Evolutionary conservation across 2,888 invertebrate genomes (phyloP).

Genomic region (Acanthosoma haemorrhoidale): DNA sequence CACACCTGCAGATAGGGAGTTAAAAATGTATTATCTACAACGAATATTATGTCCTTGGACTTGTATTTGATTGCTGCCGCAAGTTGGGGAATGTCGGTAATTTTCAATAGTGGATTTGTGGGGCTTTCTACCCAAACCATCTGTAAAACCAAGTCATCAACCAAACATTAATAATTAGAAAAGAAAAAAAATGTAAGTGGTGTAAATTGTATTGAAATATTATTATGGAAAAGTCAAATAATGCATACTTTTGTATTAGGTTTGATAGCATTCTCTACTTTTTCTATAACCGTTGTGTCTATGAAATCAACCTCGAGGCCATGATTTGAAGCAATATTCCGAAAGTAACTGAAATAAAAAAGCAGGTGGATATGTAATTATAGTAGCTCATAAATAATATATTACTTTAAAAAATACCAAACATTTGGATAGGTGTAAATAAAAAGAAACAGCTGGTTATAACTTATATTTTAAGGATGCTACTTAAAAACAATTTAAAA

Average conservation of each 20-base stretch:
- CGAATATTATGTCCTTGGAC: constrained; percentile 57
- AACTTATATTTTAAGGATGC: too few relatives aligned
- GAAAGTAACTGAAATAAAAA: constrained; percentile 45
- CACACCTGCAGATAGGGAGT: constrained; percentile 74
- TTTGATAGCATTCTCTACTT: constrained; percentile 63
- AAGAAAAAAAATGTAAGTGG: too few relatives aligned
- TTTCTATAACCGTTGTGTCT: constrained; percentile 64
- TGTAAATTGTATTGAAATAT: constrained; percentile 46
- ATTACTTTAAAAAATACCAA: background rate
- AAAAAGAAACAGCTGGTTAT: too few relatives aligned
- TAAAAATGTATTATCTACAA: constrained; percentile 91
- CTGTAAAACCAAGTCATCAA: constrained; percentile 46
- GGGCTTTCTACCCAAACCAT: constrained; percentile 92
- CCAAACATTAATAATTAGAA: too few relatives aligned
- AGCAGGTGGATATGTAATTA: background rate
- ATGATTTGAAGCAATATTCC: constrained; percentile 56
- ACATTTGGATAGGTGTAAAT: background rate
- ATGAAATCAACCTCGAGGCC: constrained; percentile 71
- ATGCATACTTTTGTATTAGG: constrained; percentile 73
- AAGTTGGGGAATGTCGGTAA: constrained; percentile 75
- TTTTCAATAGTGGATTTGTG: constrained; percentile 88
- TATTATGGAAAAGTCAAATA: constrained; percentile 45
- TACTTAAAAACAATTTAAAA: background rate
- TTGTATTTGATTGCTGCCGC: constrained; percentile 55
- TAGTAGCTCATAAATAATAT: background rate